Conservation (phyloP, 2,797 vertebrate species). For the Furcifer pardalis region DNA sequence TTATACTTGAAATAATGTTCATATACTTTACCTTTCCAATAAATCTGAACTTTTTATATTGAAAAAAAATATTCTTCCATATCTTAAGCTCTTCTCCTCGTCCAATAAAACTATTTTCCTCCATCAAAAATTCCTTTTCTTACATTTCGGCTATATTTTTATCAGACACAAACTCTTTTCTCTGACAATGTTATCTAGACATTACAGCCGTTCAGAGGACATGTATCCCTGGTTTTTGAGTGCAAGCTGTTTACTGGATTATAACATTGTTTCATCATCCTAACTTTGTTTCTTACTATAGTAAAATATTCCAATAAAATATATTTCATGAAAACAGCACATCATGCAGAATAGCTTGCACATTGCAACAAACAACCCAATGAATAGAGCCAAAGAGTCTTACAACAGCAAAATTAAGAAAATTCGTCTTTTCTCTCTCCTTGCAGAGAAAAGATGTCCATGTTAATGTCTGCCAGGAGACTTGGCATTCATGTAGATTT, state of each 20-base stretch:
- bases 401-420: constrained; percentile 20
- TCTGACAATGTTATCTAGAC: not conserved
- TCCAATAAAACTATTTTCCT: not conserved
- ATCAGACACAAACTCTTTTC: not conserved
- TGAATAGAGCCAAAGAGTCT: constrained; percentile 38
- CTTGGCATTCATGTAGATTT: constrained; percentile 21
- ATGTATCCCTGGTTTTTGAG: not conserved
- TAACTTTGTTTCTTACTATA: not conserved
- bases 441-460: constrained; percentile 5
- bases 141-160: not conserved
- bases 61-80: not conserved
- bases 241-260: not conserved
- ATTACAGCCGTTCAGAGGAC: not conserved
- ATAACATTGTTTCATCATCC: not conserved
- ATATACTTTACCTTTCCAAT: not conserved
- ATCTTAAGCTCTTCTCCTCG: too few species aligned
- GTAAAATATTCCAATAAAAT: not conserved
- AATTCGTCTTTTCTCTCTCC: constrained; percentile 15
- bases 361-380: constrained; percentile 39
- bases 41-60: not conserved
- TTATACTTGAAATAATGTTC: not conserved
- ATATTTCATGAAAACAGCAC: not conserved
- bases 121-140: not conserved
- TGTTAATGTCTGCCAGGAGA: constrained; percentile 13
- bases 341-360: not conserved